Evolutionary conservation across 2,797 vertebrate genomes (phyloP).

Genomic region (Gorsachius magnificus): DNA sequence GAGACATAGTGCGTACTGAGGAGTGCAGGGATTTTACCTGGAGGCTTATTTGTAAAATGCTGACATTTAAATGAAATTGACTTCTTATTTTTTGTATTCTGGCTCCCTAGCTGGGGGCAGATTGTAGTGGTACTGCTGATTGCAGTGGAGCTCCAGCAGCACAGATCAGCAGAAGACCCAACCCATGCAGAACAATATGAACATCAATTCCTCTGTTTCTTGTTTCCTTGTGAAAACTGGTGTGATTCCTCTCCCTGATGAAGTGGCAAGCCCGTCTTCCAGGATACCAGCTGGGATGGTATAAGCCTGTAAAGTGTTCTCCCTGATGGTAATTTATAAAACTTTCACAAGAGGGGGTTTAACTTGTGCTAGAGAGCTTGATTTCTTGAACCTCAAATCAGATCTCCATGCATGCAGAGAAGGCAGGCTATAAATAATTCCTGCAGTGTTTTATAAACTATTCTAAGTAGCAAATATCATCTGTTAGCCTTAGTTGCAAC

Average conservation of each 20-base stretch:
- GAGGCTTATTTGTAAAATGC: neutral
- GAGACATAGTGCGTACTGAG: neutral
- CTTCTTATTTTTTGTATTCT: neutral
- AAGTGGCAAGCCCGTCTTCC: conserved; percentile 5
- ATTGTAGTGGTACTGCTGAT: neutral
- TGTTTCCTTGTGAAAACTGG: neutral
- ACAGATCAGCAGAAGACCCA: neutral
- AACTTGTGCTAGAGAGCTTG: neutral
- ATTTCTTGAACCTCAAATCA: neutral
- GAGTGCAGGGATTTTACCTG: neutral
- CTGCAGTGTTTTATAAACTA: conserved; percentile 28
- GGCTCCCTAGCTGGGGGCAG: neutral
- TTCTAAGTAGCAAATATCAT: conserved; percentile 47
- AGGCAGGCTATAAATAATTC: conserved; percentile 43
- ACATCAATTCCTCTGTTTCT: neutral
- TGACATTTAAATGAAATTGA: neutral
- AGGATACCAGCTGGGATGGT: neutral
- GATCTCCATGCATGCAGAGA: neutral
- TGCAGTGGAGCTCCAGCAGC: neutral
- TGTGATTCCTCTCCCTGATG: neutral
- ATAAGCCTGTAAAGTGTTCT: neutral
- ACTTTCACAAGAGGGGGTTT: neutral
- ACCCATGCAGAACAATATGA: neutral
- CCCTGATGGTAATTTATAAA: neutral
- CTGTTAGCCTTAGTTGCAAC: conserved; percentile 54